Percentiles rank a stretch among this genome's conserved stretches.
These are phyloP conservation scores for Saccostrea cuccullata DNA, from an alignment of 1,140 invertebrate species.

Conservation along the genomic window DNA sequence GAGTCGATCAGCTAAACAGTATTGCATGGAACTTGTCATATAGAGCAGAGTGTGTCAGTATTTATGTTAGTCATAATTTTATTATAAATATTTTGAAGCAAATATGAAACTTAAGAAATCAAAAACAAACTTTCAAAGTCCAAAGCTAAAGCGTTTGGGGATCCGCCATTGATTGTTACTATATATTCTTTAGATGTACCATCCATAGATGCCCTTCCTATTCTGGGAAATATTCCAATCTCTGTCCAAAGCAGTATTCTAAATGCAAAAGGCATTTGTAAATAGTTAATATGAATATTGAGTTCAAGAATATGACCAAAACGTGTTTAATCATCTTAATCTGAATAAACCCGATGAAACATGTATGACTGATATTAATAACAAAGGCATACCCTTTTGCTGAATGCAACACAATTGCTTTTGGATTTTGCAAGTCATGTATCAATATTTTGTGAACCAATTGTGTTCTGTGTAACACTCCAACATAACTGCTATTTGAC, in stretches of 20 bases:
- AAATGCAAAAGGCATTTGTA: too few species aligned
- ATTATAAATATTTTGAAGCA: not conserved
- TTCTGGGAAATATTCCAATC: not conserved
- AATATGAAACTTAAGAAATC: not conserved
- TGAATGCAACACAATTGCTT: not conserved
- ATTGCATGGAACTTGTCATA: not conserved
- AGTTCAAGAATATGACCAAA: not conserved
- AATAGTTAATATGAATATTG: too few species aligned
- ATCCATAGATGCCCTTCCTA: not conserved
- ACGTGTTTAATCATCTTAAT: not conserved
- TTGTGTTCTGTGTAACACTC: not conserved
- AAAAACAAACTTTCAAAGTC: not conserved
- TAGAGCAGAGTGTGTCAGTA: not conserved
- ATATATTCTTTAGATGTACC: not conserved
- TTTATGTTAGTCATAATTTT: too few species aligned
- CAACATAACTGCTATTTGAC: not conserved
- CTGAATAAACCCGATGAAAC: not conserved
- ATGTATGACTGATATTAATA: not conserved
- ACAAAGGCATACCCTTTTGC: not conserved
- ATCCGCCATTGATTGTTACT: not conserved
- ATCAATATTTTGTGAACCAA: not conserved
- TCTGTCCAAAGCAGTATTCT: constrained; percentile 5
- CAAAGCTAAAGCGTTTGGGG: not conserved
- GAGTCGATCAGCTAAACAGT: not conserved
- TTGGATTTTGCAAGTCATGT: not conserved